Percentiles rank a stretch among this genome's conserved stretches.
phyloP scores from a whole-genome alignment of 2,888 invertebrate genomes.

The Pinctada fucata region DNA sequence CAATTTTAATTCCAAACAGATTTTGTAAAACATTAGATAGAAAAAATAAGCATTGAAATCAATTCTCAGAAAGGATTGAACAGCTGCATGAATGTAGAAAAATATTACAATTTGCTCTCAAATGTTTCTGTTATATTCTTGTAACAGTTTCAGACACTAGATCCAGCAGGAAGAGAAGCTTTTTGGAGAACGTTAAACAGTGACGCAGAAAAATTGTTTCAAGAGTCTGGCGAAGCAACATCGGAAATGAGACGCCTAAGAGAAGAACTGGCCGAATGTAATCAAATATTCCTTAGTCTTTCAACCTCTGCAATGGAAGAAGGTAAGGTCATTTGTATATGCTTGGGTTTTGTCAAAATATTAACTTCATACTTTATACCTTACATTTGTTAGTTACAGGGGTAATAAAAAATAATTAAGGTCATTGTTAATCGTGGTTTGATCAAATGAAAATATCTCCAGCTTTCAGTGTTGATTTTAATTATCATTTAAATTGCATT shows the following conservation, averaged over 20 bases:
- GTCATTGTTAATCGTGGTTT: neutral
- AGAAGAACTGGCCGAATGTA: slow-evolving; percentile 96
- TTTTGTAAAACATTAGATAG: neutral
- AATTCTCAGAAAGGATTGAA: no score
- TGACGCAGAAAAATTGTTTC: slow-evolving; percentile 95
- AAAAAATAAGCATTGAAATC: neutral
- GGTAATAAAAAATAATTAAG: neutral
- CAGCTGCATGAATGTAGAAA: no score
- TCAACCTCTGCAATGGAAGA: slow-evolving; percentile 85
- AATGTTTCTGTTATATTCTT: neutral
- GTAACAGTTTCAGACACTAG: slow-evolving; percentile 93
- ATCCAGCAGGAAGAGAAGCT: slow-evolving; percentile 95
- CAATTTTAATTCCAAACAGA: neutral
- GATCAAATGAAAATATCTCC: no score
- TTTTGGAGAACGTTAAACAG: slow-evolving; percentile 93
- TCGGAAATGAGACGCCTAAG: slow-evolving; percentile 86
- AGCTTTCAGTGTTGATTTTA: no score
- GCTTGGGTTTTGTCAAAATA: neutral
- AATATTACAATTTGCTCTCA: no score
- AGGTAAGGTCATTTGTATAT: slow-evolving; percentile 58
- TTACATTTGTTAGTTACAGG: neutral
- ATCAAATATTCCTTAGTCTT: slow-evolving; percentile 94
- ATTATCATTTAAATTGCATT: no score
- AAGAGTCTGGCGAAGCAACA: slow-evolving; percentile 91
- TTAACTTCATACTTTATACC: neutral